A percentile compares a stretch with the other conserved stretches of the same genome.
These are phyloP conservation scores for Aviceda leuphotes DNA, from an alignment of 2,797 vertebrate species.

Conservation along the genomic window DNA sequence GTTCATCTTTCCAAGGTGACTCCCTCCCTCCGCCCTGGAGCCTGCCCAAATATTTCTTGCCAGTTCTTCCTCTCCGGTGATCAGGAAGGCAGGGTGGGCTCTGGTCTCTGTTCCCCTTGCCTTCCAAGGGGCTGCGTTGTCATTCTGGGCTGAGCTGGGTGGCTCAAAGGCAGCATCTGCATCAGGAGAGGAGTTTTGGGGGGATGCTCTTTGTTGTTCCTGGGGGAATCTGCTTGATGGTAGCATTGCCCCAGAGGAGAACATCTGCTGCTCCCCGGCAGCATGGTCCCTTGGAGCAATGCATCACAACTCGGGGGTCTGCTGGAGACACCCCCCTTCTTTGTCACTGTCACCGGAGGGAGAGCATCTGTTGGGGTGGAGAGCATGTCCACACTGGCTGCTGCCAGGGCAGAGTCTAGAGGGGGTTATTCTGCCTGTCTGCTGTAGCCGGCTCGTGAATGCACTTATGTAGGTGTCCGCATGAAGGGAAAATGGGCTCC, in stretches of 20 bases:
- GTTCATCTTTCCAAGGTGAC: not conserved
- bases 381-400: not conserved
- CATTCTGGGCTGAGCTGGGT: not conserved
- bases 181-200: not conserved
- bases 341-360: not conserved
- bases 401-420: not conserved
- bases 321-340: not conserved
- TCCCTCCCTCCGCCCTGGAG: not conserved
- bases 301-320: not conserved
- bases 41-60: not conserved
- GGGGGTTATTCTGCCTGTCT: rapidly evolving
- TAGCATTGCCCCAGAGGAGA: not conserved
- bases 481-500: not conserved
- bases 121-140: not conserved
- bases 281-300: not conserved
- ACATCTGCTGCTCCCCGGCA: not conserved
- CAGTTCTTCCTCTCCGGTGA: not conserved
- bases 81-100: not conserved
- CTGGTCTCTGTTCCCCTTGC: not conserved
- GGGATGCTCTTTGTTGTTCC: not conserved
- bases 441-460: not conserved
- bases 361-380: not conserved
- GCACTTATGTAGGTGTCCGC: rapidly evolving
- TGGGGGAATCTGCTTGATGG: not conserved
- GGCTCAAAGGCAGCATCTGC: not conserved